phyloP scores from a whole-genome alignment of 2,113 vertebrate species.

The Empidonax traillii region DNA sequence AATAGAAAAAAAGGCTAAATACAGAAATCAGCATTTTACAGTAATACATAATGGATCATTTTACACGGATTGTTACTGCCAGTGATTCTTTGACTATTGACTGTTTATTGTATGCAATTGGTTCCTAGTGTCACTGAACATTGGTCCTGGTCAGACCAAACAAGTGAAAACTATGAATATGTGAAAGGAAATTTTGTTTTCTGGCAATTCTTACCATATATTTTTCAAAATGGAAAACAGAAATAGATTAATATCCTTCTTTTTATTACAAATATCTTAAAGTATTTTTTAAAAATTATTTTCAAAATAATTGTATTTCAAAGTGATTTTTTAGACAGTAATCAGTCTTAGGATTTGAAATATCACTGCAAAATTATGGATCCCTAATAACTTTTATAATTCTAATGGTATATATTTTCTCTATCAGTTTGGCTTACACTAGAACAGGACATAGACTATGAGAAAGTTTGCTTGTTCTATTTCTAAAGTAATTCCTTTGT shows the following conservation, averaged over 20 bases:
- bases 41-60: background rate
- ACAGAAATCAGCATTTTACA: background rate
- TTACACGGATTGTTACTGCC: background rate
- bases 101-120: accelerated
- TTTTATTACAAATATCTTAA: background rate
- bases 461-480: background rate
- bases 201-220: background rate
- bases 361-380: background rate
- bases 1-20: background rate
- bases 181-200: background rate
- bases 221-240: background rate
- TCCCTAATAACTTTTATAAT: background rate
- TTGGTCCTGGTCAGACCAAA: background rate
- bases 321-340: background rate
- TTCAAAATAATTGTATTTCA: background rate
- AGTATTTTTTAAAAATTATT: background rate
- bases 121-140: background rate
- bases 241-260: background rate
- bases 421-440: background rate
- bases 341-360: background rate
- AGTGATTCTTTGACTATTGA: background rate
- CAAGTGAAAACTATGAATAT: background rate
- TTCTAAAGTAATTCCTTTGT: background rate
- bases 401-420: background rate
- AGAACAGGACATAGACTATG: background rate